Percentiles rank a stretch among this genome's conserved stretches.
These are phyloP conservation scores for Temnothorax rugatulus DNA, from an alignment of 2,888 invertebrate genomes.

Conservation along the genomic window DNA sequence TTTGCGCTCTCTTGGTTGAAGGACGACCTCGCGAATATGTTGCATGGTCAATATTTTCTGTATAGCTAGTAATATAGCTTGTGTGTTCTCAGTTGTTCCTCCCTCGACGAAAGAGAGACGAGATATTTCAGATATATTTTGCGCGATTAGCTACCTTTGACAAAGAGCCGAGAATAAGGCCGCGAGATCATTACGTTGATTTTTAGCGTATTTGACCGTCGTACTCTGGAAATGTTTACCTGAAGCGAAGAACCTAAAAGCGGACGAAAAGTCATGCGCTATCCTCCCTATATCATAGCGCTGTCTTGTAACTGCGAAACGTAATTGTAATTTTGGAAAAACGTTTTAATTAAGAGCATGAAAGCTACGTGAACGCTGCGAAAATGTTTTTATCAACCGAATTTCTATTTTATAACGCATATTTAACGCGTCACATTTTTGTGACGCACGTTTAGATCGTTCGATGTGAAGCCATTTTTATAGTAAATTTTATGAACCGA, in stretches of 20 bases:
- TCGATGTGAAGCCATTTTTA: background rate
- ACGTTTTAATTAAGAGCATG: background rate
- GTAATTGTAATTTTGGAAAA: background rate
- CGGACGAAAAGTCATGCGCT: background rate
- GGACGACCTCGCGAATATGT: background rate
- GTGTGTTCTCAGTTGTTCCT: background rate
- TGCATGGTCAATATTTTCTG: background rate
- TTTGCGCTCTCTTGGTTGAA: background rate
- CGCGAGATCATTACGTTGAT: constrained; percentile 1
- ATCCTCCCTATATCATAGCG: background rate
- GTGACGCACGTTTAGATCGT: background rate
- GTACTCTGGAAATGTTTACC: constrained; percentile 12
- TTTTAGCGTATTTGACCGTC: background rate
- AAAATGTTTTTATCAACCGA: background rate
- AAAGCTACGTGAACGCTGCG: background rate
- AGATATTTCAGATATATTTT: constrained; percentile 3
- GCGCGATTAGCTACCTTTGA: background rate
- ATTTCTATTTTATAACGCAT: constrained; percentile 17
- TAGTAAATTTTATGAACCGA: constrained; percentile 16
- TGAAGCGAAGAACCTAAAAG: background rate
- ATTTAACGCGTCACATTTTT: constrained; percentile 4
- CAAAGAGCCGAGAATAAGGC: background rate
- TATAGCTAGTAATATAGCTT: constrained; percentile 3
- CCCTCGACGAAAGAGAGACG: background rate
- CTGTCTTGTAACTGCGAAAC: background rate